Base-by-base conservation (phyloP, 2,113 vertebrate species). In the Lepisosteus oculatus region DNA sequence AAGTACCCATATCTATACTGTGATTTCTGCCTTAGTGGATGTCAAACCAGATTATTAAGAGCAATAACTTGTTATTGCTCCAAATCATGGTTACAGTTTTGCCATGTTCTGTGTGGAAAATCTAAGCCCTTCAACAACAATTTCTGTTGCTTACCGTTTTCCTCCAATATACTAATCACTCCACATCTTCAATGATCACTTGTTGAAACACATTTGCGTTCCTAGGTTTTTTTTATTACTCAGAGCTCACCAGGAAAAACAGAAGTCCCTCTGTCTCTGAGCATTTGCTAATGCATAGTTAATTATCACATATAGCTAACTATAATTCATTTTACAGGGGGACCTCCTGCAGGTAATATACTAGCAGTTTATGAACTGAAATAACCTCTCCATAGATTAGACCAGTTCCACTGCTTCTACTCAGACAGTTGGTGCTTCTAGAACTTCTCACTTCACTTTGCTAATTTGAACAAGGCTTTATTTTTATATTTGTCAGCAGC, bases 381-480 rank as follows among this genome's bases (percentile, higher is more conserved):
- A 93, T 94, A 94, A 93, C 90, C 90, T 90, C 87, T 83, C 90
- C 91, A 88, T 90, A 92, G 91, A 92, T 92, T 90, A 92, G 87
- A 90, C 83, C 87, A 87, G 85, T 89, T 87, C 86, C 90, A 85
- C 85, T 80, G 71, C 67, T 57, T 54, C 90, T 84, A 86, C 87
- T 90, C 90, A 93, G 92, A 93, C 91, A 90, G 89, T 92, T 89
- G 86, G 81, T 90, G 90, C 89, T 92, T 90, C 92, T 89, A 91
- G 88, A 82, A 90, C 89, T 90, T 93, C 89, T 92, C 90, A 90
- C 87, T 92, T 90, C 90, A 89, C 93, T 82, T 92, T 91, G 92
- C 93, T 93, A 91, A 92, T 93, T 94, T 85, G 86, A 93, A 94
- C 92, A 93, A 93, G 92, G 93, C 88, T 93, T 93, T 93, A 93